Evolutionary conservation across 2,797 vertebrate species (phyloP).

Genomic region (Melanotaenia maccullochi): DNA sequence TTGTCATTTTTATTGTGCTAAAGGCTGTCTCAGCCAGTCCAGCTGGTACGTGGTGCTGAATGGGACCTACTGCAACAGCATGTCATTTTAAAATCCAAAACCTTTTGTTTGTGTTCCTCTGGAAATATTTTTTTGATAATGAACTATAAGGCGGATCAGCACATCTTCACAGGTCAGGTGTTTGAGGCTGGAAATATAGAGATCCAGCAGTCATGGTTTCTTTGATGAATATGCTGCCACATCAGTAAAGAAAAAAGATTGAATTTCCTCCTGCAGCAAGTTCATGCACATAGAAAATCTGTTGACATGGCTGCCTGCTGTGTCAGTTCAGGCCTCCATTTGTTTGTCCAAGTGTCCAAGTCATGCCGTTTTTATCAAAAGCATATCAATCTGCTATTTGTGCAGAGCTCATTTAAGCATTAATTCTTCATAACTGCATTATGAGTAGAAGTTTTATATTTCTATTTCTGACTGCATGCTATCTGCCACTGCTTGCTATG

Average conservation of each 20-base stretch:
- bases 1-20: neutral
- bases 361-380: too few relatives aligned
- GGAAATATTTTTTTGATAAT: too few relatives aligned
- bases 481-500: conserved; percentile 27
- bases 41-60: neutral
- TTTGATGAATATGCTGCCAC: too few relatives aligned
- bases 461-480: conserved; percentile 1
- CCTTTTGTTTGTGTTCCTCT: neutral
- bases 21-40: neutral
- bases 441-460: conserved; percentile 12
- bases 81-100: neutral
- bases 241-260: too few relatives aligned
- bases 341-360: too few relatives aligned
- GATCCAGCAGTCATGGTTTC: neutral
- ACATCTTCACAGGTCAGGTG: neutral
- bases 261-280: neutral
- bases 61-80: neutral
- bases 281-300: neutral
- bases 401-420: too few relatives aligned
- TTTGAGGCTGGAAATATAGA: too few relatives aligned
- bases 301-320: neutral
- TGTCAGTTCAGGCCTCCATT: too few relatives aligned
- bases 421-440: neutral
- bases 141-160: neutral
- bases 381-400: too few relatives aligned